These are phyloP conservation scores for Acyrthosiphon pisum DNA, from an alignment of 1,140 invertebrate genomes.

Conservation along the genomic window DNA sequence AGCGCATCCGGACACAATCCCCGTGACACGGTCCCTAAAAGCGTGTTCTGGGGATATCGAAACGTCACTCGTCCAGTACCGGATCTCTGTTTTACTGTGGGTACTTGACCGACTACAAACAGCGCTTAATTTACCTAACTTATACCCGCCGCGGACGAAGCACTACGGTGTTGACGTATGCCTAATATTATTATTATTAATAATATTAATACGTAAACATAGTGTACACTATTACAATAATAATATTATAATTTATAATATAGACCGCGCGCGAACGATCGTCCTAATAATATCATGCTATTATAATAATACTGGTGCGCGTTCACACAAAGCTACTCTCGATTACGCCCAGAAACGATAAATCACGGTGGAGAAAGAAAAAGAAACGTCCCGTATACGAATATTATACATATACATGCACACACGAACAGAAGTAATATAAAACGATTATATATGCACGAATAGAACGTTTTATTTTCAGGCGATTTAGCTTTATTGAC, in stretches of 20 bases:
- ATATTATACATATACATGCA: neutral
- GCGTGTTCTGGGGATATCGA: neutral
- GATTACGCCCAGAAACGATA: neutral
- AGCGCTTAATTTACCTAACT: neutral
- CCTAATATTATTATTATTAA: no score
- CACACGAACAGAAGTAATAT: neutral
- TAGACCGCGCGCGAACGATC: neutral
- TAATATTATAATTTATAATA: neutral
- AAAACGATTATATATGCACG: conserved; percentile 12
- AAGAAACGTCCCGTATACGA: neutral
- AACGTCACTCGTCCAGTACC: neutral
- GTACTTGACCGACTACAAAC: neutral
- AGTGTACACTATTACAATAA: no score
- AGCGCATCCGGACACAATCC: neutral
- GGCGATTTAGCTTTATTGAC: conserved; percentile 27
- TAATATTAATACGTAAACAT: neutral
- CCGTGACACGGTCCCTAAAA: neutral
- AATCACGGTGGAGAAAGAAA: neutral
- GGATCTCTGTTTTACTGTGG: neutral
- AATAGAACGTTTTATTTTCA: conserved; percentile 31
- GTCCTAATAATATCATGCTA: neutral
- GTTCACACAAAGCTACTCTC: neutral
- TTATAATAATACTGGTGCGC: neutral
- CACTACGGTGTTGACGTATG: no score
- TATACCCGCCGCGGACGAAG: neutral